These are phyloP conservation scores for Atlantisia rogersi DNA, from an alignment of 2,113 vertebrate genomes.

Conservation along the genomic window DNA sequence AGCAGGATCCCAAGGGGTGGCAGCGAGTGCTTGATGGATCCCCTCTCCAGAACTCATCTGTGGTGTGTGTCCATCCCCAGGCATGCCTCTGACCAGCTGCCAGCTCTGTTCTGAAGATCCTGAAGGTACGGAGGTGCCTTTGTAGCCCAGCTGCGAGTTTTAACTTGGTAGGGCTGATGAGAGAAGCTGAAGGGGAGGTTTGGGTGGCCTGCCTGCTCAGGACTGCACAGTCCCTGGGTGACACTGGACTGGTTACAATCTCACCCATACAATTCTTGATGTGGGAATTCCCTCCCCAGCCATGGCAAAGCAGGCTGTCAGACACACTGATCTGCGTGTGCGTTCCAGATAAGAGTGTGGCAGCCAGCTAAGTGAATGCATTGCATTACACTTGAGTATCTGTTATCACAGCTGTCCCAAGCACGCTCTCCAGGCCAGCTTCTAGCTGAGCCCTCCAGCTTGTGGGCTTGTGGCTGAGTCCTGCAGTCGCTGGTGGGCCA, in stretches of 20 bases:
- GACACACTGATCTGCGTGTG: fast-evolving
- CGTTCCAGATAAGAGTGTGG: not conserved
- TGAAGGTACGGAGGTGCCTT: not conserved
- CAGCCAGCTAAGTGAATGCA: not conserved
- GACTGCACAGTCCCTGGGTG: not conserved
- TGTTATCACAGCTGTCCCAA: not conserved
- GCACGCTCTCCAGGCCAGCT: not conserved
- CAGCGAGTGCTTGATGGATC: not conserved
- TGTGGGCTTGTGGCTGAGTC: not conserved
- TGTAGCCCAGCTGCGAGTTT: not conserved
- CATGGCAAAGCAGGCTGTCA: not conserved
- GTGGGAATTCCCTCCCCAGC: not conserved
- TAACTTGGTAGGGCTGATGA: not conserved
- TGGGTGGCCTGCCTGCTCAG: not conserved
- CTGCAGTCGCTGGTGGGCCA: not conserved
- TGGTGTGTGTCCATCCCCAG: fast-evolving
- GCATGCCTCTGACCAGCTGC: not conserved
- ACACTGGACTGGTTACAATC: not conserved
- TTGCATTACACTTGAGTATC: fast-evolving
- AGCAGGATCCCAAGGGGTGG: not conserved
- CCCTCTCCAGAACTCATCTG: not conserved
- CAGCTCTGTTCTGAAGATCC: not conserved
- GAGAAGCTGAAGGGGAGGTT: not conserved
- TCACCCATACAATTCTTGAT: fast-evolving
- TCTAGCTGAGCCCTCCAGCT: not conserved